These are phyloP conservation scores for Nannoperca australis DNA, from an alignment of 2,797 vertebrate species.

Conservation along the genomic window DNA sequence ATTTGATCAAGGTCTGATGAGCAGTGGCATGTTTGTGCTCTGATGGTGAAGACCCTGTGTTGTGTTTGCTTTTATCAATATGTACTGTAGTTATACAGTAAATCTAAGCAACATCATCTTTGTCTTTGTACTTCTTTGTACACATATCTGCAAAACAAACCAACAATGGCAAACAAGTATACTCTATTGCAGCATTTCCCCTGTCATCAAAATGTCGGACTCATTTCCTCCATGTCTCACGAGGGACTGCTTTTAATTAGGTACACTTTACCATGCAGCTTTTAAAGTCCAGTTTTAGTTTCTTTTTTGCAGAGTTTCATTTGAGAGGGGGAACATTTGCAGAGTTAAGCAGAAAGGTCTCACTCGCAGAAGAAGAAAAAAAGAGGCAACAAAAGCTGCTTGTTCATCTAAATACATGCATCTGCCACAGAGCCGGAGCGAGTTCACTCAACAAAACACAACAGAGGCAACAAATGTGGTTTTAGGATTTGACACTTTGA, in stretches of 20 bases:
- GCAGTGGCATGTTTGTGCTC: conserved; percentile 32
- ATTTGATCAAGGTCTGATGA: conserved; percentile 59
- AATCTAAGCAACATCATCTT: conserved; percentile 8
- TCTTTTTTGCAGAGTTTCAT: conserved; percentile 49
- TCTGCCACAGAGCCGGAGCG: conserved; percentile 49
- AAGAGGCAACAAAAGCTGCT: conserved; percentile 70
- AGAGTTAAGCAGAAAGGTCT: conserved; percentile 74
- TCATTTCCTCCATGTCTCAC: conserved; percentile 53
- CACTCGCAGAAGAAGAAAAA: conserved; percentile 23
- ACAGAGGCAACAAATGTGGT: conserved; percentile 21
- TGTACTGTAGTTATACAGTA: neutral
- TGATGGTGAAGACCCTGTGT: neutral
- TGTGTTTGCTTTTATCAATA: conserved; percentile 10
- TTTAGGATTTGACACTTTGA: conserved; percentile 59
- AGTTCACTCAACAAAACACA: conserved; percentile 47
- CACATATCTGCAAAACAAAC: conserved; percentile 29
- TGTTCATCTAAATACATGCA: conserved; percentile 71
- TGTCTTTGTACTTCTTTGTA: neutral
- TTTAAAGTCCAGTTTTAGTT: conserved; percentile 54
- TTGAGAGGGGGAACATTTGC: conserved; percentile 59
- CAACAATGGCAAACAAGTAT: conserved; percentile 30
- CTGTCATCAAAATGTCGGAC: conserved; percentile 40
- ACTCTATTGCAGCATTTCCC: conserved; percentile 14
- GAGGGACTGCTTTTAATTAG: conserved; percentile 70
- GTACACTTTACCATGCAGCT: conserved; percentile 65